Conservation (phyloP, 2,797 vertebrate genomes). For the Takifugu rubripes region DNA sequence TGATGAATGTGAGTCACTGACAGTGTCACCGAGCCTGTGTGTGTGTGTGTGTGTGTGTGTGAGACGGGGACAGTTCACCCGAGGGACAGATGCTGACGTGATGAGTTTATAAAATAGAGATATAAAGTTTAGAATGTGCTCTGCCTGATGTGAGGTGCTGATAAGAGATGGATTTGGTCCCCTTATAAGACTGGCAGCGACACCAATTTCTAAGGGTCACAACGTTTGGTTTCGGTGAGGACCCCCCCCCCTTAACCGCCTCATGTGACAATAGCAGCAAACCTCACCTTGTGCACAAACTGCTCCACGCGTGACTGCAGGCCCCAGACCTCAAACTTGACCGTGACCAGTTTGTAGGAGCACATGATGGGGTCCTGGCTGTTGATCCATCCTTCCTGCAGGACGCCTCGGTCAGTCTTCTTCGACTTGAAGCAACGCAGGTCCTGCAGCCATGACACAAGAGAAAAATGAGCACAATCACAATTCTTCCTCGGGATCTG, state of each 20-base stretch:
- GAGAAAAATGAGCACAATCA: not conserved
- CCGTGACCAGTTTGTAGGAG: conserved; percentile 85
- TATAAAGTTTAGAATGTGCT: conserved; percentile 25
- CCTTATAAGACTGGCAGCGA: conserved; percentile 9
- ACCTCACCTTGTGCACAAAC: conserved; percentile 83
- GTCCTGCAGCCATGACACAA: conserved; percentile 60
- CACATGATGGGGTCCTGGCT: conserved; percentile 81
- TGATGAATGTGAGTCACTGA: conserved; percentile 44
- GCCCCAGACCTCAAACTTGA: conserved; percentile 88
- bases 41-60: no score
- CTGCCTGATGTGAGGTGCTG: conserved; percentile 16
- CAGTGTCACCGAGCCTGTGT: conserved; percentile 40
- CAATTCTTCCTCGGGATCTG: not conserved
- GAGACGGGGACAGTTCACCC: conserved; percentile 31
- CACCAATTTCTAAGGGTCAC: not conserved
- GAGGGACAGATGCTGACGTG: conserved; percentile 29
- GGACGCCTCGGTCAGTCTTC: conserved; percentile 77
- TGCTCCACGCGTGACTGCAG: conserved; percentile 86
- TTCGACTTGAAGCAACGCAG: conserved; percentile 77
- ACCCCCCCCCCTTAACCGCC: no score
- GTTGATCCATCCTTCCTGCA: conserved; percentile 80
- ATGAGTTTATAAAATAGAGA: conserved; percentile 7
- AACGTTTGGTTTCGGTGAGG: conserved; percentile 6
- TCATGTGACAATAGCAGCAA: no score
- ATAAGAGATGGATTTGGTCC: conserved; percentile 27